Conservation (phyloP, 2,797 vertebrate species). For the Toxotes lorentzi region DNA sequence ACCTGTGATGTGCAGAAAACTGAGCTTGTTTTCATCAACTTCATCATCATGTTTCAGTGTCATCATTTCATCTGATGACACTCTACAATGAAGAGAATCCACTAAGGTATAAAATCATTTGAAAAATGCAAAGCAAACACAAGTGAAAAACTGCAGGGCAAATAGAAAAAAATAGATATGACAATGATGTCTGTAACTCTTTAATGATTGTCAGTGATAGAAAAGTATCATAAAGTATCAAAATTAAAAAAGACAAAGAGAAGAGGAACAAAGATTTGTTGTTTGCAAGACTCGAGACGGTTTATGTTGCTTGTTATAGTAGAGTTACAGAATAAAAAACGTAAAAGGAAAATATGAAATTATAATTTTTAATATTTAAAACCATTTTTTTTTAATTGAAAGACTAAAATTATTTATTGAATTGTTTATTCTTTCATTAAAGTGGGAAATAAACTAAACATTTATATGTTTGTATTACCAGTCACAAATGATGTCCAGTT, state of each 20-base stretch:
- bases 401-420: no score
- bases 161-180: neutral
- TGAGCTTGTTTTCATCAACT: neutral
- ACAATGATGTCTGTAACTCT: neutral
- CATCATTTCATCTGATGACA: neutral
- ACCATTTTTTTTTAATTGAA: neutral
- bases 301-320: neutral
- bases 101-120: neutral
- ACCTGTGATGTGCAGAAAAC: neutral
- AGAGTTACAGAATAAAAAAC: conserved; percentile 6
- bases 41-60: no score
- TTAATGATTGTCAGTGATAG: neutral
- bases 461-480: neutral
- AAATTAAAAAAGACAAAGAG: neutral
- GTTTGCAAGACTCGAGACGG: neutral
- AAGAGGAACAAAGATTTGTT: conserved; percentile 13
- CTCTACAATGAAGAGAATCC: neutral
- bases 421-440: neutral
- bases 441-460: neutral
- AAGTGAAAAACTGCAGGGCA: neutral
- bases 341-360: neutral
- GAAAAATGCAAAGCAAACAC: neutral
- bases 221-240: neutral
- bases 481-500: neutral
- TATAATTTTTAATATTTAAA: neutral